Evolutionary conservation across 2,888 invertebrate genomes (phyloP).

Genomic region (Spodoptera exigua): DNA sequence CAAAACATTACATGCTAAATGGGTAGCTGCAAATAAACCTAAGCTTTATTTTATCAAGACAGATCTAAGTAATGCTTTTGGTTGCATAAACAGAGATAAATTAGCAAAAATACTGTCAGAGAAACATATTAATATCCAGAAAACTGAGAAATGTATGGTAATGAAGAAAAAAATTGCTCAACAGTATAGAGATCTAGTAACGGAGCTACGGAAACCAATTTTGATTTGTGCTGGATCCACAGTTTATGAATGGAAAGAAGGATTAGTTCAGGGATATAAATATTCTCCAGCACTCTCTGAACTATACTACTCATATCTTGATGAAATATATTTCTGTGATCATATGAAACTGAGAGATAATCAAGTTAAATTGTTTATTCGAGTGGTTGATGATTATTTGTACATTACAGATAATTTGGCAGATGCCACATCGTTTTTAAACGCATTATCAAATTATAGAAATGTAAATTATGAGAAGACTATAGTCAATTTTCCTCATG

Average conservation of each 20-base stretch:
- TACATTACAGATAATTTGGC: conserved; percentile 81
- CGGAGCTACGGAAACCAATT: conserved; percentile 78
- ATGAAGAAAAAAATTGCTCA: conserved; percentile 73
- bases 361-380: conserved; percentile 73
- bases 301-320: conserved; percentile 80
- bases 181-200: conserved; percentile 75
- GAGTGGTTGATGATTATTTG: conserved; percentile 86
- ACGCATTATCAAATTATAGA: conserved; percentile 75
- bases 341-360: conserved; percentile 61
- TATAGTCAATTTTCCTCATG: conserved; percentile 76
- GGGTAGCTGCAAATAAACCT: conserved; percentile 75
- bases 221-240: conserved; percentile 83
- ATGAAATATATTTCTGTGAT: conserved; percentile 74
- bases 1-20: conserved; percentile 66
- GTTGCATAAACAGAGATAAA: conserved; percentile 78
- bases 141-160: conserved; percentile 66
- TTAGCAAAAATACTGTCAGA: conserved; percentile 76
- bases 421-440: conserved; percentile 76
- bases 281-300: conserved; percentile 87
- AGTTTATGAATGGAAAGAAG: conserved; percentile 83
- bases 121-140: conserved; percentile 69
- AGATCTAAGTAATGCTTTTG: conserved; percentile 86
- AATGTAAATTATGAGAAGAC: conserved; percentile 85
- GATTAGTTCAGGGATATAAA: conserved; percentile 85
- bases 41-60: conserved; percentile 84